Evolutionary conservation across 2,113 vertebrate genomes (phyloP), one percentile per base, ranked within the genome.

Genomic region (Paradisaea rubra): DNA sequence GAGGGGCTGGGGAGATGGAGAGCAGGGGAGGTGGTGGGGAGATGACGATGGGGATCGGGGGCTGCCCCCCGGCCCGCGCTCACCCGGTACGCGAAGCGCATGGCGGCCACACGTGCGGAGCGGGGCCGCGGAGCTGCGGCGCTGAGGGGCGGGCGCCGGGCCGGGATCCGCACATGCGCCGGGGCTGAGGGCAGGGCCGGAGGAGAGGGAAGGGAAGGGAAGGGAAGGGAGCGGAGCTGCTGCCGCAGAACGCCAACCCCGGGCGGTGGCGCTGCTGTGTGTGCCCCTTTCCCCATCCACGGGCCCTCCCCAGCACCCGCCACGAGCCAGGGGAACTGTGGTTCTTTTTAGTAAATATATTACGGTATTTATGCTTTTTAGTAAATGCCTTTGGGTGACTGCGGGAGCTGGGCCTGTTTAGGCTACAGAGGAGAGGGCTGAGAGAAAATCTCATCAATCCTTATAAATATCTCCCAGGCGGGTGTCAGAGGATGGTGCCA

Each of bases 211-310:
- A 4, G 16, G 17, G 18, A 5, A 28, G 6, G 11, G 72, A 3
- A 18, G 5, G 11, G 56, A 4, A 20, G 6, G 7, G 13, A 64
- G 14, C 3, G 15, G 16, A 10, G 7, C 0, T 5, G 49, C 14
- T 11, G n/a, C 1, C 5, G 0, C 4, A 0, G 19, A 0, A 2
- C 2, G 31, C 17, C 6, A 1, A 1, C 41, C 3, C 18, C 18
- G 8, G 23, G 6, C 1, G 1, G 7, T 8, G 28, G 5, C n/a
- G 0, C 2, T 3, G 12, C 19, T 7, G 12, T 1, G 15, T 25
- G 20, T 17, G 39, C 39, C 7, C 30, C 15, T 8, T 5, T 45
- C 8, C 12, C 3, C 33, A 3, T 4, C 5, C 53, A 0, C 8
- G 11, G 70, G 16, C 19, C 23, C 19, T 30, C 8, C 19, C 6